Percentiles rank a stretch among this genome's conserved stretches.
phyloP scores from a whole-genome alignment of 2,888 invertebrate genomes.

The Hecatera dysodea region DNA sequence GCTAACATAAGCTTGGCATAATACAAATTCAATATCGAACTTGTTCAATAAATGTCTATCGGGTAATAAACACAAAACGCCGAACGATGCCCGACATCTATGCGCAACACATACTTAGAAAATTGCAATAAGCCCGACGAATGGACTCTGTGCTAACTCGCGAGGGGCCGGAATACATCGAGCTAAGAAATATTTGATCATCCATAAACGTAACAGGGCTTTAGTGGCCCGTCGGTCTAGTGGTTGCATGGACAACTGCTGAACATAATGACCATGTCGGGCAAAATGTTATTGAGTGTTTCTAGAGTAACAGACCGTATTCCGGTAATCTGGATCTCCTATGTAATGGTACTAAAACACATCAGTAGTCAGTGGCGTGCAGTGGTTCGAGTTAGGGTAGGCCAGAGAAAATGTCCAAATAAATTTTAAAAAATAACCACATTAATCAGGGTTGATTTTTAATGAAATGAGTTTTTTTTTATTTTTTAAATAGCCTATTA shows the following conservation, averaged over 20 bases:
- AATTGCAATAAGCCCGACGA: constrained; percentile 59
- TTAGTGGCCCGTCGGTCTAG: neutral
- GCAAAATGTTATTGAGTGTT: no score
- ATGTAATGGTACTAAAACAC: no score
- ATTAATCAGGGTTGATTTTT: no score
- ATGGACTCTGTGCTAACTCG: constrained; percentile 39
- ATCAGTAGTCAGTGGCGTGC: no score
- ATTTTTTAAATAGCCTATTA: no score
- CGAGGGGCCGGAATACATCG: constrained; percentile 13
- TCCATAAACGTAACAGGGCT: neutral
- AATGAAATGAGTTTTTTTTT: no score
- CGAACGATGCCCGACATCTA: constrained; percentile 28
- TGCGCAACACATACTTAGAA: constrained; percentile 37
- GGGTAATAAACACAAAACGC: constrained; percentile 18
- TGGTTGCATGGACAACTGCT: neutral
- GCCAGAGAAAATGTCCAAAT: no score
- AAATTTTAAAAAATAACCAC: no score
- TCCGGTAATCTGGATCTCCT: no score
- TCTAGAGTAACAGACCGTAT: no score
- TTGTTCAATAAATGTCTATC: constrained; percentile 25
- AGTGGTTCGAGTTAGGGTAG: no score
- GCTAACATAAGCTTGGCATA: neutral
- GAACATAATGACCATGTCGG: no score
- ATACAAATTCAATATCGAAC: neutral
- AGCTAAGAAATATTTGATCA: constrained; percentile 27